Conservation (phyloP, 2,888 invertebrate genomes). For the Apodemia duryi region DNA sequence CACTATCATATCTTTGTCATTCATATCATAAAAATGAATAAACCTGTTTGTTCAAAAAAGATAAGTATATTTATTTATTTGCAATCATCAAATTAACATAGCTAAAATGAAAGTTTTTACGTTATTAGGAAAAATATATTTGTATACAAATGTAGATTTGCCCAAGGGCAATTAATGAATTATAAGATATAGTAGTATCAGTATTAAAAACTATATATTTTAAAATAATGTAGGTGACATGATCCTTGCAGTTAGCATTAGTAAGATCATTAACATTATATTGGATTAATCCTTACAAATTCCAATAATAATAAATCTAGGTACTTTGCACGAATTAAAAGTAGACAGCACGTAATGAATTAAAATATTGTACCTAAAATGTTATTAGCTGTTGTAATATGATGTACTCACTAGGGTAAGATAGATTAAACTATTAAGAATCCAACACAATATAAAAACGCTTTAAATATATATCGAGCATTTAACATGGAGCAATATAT, state of each 20-base stretch:
- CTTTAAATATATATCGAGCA: slow-evolving; percentile 20
- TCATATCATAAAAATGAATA: slow-evolving; percentile 11
- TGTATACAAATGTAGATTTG: slow-evolving; percentile 20
- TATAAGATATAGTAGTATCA: neutral
- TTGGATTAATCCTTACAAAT: slow-evolving; percentile 40
- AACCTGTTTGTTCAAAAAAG: slow-evolving; percentile 19
- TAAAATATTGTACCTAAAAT: slow-evolving; percentile 41
- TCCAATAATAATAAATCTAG: slow-evolving; percentile 50
- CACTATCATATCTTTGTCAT: slow-evolving; percentile 75
- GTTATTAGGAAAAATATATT: slow-evolving; percentile 16
- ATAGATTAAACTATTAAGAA: slow-evolving; percentile 8
- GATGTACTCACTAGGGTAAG: slow-evolving; percentile 1
- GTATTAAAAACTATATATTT: slow-evolving; percentile 4
- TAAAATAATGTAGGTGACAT: neutral
- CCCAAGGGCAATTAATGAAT: neutral
- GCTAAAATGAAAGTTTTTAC: slow-evolving; percentile 26
- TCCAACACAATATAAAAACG: slow-evolving; percentile 20
- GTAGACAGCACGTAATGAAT: slow-evolving; percentile 65
- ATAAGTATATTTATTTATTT: slow-evolving; percentile 24
- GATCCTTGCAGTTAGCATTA: slow-evolving; percentile 8
- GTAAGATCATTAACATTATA: slow-evolving; percentile 23
- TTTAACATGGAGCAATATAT: slow-evolving; percentile 11
- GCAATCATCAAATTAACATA: slow-evolving; percentile 7
- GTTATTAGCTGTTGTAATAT: slow-evolving; percentile 25
- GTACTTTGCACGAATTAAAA: slow-evolving; percentile 49